Evolutionary conservation across 2,888 invertebrate genomes (phyloP), one percentile per base, ranked within the genome.

Genomic region (Trissoscelio sp.): DNA sequence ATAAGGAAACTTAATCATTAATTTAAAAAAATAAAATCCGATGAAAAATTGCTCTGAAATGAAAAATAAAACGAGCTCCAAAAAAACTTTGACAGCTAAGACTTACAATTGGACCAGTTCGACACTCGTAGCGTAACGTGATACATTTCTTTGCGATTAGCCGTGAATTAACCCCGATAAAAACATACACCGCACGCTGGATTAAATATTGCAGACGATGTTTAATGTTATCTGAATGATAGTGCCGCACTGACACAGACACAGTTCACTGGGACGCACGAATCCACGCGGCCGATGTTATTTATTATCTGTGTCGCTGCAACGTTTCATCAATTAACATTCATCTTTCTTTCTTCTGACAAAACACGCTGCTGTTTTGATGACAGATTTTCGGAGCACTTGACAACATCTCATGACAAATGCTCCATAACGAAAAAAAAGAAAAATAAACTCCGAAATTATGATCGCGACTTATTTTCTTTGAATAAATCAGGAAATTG

Each of bases 141-240:
- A 44, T 16, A 44, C 24, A 42, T 62, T 62, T 62, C 18, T 46
- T 11, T 4, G n/a, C 39, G 39, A 67, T 67, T 53, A 53, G 11
- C 53, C 51, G 42, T 28, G 24, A 53, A 67, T 67, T 67, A 67
- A 67, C 53, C 53, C 42, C 24, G 53, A 67, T 67, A 67, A 67
- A 67, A 28, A 67, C 66, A 28, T 22, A 16, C 66, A 39, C 62
- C 46, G 20, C 62, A 34, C 18, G 22, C 28, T 14, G 14, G 48
- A 51, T 51, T 66, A 67, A 53, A 53, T 53, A 67, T 18, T 39
- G 39, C 53, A 39, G 14, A 39, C 51, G 48, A 64, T n/a, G n/a
- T n/a, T n/a, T 46, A 48, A 48, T 12, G 16, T 46, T 64, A 64
- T 64, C 46, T n/a, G 46, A 62, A 46, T 44, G 60, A 62, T 46